Base-by-base conservation (phyloP, 2,797 vertebrate species). In the Poeciliopsis presidionis region DNA sequence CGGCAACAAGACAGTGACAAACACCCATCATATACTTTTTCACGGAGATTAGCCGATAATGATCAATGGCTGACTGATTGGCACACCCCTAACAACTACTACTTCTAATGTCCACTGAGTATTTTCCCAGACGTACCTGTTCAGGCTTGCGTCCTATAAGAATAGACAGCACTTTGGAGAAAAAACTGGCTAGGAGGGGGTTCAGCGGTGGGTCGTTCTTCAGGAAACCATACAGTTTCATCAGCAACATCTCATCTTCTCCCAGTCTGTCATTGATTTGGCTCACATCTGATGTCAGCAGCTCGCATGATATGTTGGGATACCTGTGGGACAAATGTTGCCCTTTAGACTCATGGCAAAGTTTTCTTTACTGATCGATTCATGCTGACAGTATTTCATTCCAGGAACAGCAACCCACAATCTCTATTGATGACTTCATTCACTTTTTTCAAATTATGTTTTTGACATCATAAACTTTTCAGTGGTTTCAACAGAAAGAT, bases 61-160 rank as follows among this genome's bases (percentile, higher is more conserved):
- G 20, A 51, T 51, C 49, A 22, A 22, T 8, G 20, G 7, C 49
- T 20, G 7, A 53, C 20, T 53, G 49, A 53, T 53, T 7, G 49
- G 49, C 20, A 22, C 49, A 53, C 7, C 49, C 49, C 49, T 25
- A 53, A 53, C 49, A 53, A 53, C 20, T 53, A 22, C 49, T 51
- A 51, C 49, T 22, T 22, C 20, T 7, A 11, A n/a, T 14, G 6
- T n/a, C 12, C 47, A 16, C 0, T 14, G 28, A 36, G 5, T 30
- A 14, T 46, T 25, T 25, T 51, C 13, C 3, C 39, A 53, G 18
- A 33, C 41, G 89, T 91, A 99, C 98, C 97, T 99, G 98, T 91
- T 99, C 98, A 77, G 98, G 98, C 91, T 99, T 99, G 89, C 98
- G 96, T 93, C 98, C 99, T 93, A 99, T 99, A 84, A 99, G 98